Conservation (phyloP, 2,888 invertebrate genomes). For the Oscheius onirici region DNA sequence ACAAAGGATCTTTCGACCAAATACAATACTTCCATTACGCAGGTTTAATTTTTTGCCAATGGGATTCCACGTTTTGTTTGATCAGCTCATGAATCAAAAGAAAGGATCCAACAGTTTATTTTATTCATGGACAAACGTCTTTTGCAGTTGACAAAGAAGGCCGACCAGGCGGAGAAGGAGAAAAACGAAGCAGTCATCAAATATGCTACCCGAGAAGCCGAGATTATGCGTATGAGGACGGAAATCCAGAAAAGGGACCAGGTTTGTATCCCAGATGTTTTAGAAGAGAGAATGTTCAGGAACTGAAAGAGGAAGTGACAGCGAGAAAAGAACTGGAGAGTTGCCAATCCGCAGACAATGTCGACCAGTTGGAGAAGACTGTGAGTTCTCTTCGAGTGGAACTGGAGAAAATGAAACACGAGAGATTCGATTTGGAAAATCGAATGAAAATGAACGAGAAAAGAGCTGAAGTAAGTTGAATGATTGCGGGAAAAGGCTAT, state of each 20-base stretch:
- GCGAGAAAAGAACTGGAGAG: slow-evolving; percentile 34
- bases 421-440: slow-evolving; percentile 56
- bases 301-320: slow-evolving; percentile 14
- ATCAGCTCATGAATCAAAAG: too few species aligned
- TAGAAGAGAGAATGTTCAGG: neutral
- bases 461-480: slow-evolving; percentile 43
- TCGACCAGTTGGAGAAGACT: slow-evolving; percentile 47
- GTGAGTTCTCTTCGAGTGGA: slow-evolving; percentile 52
- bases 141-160: slow-evolving; percentile 56
- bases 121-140: neutral
- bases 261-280: slow-evolving; percentile 8
- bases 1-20: slow-evolving; percentile 49
- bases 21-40: slow-evolving; percentile 47
- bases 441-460: slow-evolving; percentile 56
- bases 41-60: slow-evolving; percentile 36
- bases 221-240: slow-evolving; percentile 56
- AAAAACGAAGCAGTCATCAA: slow-evolving; percentile 66
- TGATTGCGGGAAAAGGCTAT: too few species aligned
- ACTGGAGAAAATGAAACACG: slow-evolving; percentile 51
- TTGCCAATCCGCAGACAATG: slow-evolving; percentile 40
- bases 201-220: slow-evolving; percentile 65
- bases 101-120: neutral
- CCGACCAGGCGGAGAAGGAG: slow-evolving; percentile 56
- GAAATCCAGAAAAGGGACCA: slow-evolving; percentile 43
- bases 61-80: too few species aligned